These are phyloP conservation scores for Muscina levida DNA, from an alignment of 2,888 invertebrate genomes.

Conservation along the genomic window DNA sequence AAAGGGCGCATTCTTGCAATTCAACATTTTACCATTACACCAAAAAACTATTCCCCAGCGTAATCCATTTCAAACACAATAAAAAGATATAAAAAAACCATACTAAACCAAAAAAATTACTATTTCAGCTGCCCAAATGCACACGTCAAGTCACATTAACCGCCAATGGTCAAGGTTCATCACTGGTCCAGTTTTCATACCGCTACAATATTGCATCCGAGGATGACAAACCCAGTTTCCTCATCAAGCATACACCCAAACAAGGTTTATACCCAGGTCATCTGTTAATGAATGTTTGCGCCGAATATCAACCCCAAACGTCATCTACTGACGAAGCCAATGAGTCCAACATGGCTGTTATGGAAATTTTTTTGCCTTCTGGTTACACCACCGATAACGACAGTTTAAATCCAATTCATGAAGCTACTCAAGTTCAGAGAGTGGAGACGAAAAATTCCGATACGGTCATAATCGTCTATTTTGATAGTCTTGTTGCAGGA, in stretches of 20 bases:
- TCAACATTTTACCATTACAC: too few species aligned
- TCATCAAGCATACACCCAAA: constrained; percentile 91
- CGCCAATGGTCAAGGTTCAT: constrained; percentile 90
- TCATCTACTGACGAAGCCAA: constrained; percentile 74
- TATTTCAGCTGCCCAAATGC: constrained; percentile 71
- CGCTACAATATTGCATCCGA: constrained; percentile 92
- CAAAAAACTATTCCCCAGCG: too few species aligned
- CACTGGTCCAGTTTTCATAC: constrained; percentile 88
- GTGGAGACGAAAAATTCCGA: constrained; percentile 86
- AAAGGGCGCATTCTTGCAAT: too few species aligned
- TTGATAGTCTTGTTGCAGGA: constrained; percentile 83
- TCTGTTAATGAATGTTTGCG: constrained; percentile 88
- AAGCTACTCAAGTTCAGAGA: constrained; percentile 81
- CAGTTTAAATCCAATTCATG: constrained; percentile 83
- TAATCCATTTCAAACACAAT: too few species aligned
- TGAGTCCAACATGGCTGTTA: constrained; percentile 92
- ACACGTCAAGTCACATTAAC: constrained; percentile 86
- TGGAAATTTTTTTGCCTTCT: constrained; percentile 93
- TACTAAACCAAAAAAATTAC: constrained; percentile 32
- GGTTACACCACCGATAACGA: constrained; percentile 92
- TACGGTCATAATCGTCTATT: constrained; percentile 85
- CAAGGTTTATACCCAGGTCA: constrained; percentile 89
- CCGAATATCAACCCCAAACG: constrained; percentile 81
- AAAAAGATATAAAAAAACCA: too few species aligned
- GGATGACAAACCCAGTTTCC: constrained; percentile 92